Conservation (phyloP, 2,888 invertebrate species). For the Eupithecia subfuscata region DNA sequence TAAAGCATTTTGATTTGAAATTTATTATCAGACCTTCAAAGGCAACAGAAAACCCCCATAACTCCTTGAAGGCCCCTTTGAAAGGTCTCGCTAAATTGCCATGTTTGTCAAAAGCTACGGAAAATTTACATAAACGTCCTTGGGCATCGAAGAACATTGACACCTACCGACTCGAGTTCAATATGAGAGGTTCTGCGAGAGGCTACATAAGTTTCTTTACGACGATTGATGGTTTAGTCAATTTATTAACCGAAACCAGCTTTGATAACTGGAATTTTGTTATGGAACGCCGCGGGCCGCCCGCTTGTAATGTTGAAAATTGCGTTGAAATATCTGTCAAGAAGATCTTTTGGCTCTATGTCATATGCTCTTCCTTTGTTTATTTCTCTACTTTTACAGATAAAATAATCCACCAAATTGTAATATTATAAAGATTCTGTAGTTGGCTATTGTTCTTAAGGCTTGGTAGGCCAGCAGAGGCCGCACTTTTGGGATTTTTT, state of each 20-base stretch:
- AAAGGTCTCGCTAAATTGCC: constrained; percentile 23
- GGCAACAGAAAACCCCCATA: constrained; percentile 9
- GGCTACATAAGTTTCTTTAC: constrained; percentile 18
- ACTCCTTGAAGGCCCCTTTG: constrained; percentile 33
- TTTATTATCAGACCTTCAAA: not conserved
- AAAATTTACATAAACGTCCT: constrained; percentile 50
- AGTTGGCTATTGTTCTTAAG: too few species aligned
- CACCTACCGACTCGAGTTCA: constrained; percentile 40
- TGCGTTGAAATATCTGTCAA: not conserved
- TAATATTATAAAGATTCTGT: too few species aligned
- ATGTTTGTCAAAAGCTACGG: constrained; percentile 39
- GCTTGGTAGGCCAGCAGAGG: too few species aligned
- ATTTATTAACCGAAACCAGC: constrained; percentile 26
- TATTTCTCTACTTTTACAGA: not conserved
- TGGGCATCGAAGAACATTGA: constrained; percentile 55
- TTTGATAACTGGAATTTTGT: constrained; percentile 16
- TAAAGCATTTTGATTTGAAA: not conserved
- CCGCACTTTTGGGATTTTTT: too few species aligned
- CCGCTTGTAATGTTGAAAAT: not conserved
- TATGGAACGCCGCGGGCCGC: not conserved
- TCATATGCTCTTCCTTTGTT: not conserved
- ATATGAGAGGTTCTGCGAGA: constrained; percentile 20
- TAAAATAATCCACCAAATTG: too few species aligned
- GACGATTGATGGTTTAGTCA: constrained; percentile 20
- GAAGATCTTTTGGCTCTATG: not conserved